phyloP scores from a whole-genome alignment of 1,140 invertebrate species.

The Sycophila sp. region DNA sequence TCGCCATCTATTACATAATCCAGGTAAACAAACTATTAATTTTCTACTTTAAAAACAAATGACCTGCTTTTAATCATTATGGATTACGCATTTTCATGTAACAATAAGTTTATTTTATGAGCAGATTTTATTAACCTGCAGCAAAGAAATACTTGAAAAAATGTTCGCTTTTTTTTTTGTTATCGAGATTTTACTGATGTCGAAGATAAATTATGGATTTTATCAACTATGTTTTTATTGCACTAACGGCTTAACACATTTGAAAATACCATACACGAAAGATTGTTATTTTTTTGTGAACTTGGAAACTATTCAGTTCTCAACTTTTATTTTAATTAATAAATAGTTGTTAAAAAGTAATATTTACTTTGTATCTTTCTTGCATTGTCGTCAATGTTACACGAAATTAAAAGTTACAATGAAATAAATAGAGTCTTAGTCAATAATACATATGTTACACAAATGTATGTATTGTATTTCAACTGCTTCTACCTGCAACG shows the following conservation, averaged over 20 bases:
- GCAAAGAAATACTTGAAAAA: conserved; percentile 27
- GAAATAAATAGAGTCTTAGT: background rate
- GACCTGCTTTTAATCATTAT: conserved; percentile 23
- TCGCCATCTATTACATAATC: conserved; percentile 17
- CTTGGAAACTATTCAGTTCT: conserved; percentile 1
- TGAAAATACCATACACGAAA: conserved; percentile 15
- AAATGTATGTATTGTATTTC: background rate
- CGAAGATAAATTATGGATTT: conserved; percentile 3
- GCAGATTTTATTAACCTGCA: conserved; percentile 16
- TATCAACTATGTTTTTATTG: conserved; percentile 33
- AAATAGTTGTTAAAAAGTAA: conserved; percentile 18
- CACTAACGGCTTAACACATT: conserved; percentile 24
- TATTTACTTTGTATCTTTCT: conserved; percentile 18
- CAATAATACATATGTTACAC: background rate
- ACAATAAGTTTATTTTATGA: conserved; percentile 28
- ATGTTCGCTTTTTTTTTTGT: background rate
- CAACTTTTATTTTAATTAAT: conserved; percentile 3
- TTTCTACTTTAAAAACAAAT: conserved; percentile 21
- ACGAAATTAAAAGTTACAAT: background rate
- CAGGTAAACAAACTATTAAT: conserved; percentile 31
- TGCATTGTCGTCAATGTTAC: conserved; percentile 7
- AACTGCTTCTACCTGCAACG: background rate
- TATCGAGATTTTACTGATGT: conserved; percentile 5
- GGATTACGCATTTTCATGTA: conserved; percentile 22
- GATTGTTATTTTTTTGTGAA: background rate